Base-by-base conservation (phyloP, 2,888 invertebrate species). In the Scelioninae gen. 1 region DNA sequence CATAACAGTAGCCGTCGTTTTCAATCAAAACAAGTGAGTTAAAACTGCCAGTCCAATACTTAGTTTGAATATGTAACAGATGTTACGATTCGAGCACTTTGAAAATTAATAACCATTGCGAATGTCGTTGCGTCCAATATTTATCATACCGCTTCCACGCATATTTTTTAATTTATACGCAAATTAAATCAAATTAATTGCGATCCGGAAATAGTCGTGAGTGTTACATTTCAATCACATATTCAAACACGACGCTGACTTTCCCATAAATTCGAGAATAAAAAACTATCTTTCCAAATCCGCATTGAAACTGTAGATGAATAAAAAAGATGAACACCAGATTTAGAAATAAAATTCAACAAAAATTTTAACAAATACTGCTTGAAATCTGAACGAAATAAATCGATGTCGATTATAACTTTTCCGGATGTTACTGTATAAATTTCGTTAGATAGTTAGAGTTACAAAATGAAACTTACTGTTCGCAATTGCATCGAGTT, bases 1-100 rank as follows among this genome's bases (percentile, higher is more conserved):
- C 16, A 16, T 34, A 69, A 34, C 56, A 69, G 45, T 23, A 15
- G 55, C 15, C 16, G 34, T 32, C 34, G 56, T 56, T 69, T 56
- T 69, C 68, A 69, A 56, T 69, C 45, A 69, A 69, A 69, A 69
- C 56, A 69, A 32, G 7, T 11, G 45, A 69, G 56, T 45, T 43
- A 32, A 45, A 55, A 69, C 34, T 69, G 56, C 34, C 53, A 34
- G 34, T 23, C 43, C 43, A 53, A 69, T 56, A 29, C 68, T 47
- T 34, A 47, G 56, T 47, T 56, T 56, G 32, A 34, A 47, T 23
- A 23, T 23, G 68, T 11, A 56, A 69, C 45, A 51, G 51, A 34
- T 65, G 62, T 49, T 63, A 63, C 62, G n/a, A 51, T 65, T 65
- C 49, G 38, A 38, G 31, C 43, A 16, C 32, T 63, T 40, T 47